A percentile compares a stretch with the other conserved stretches of the same genome.
Conservation (phyloP, 2,113 vertebrate species). For the Hydropotes inermis region DNA sequence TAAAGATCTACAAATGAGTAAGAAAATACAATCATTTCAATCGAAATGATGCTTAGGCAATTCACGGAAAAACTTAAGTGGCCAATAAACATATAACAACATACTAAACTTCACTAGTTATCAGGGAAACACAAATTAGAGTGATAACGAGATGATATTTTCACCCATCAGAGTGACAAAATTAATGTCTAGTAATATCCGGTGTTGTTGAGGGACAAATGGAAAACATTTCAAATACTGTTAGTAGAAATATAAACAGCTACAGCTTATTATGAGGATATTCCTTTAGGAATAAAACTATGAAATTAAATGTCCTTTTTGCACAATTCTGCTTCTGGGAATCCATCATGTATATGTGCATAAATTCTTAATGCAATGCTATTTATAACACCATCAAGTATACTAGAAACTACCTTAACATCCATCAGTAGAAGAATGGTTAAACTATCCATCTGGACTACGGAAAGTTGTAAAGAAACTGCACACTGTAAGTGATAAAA, state of each 20-base stretch:
- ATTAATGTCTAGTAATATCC: not conserved
- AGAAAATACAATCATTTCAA: not conserved
- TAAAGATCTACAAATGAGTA: not conserved
- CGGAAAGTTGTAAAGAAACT: not conserved
- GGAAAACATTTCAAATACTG: not conserved
- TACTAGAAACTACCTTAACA: conserved; percentile 11
- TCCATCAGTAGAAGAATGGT: not conserved
- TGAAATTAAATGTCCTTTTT: conserved; percentile 21
- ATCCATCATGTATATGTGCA: not conserved
- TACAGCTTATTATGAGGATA: not conserved
- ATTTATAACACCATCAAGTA: not conserved
- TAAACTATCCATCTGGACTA: conserved; percentile 8
- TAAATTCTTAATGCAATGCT: not conserved
- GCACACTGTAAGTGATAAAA: not conserved
- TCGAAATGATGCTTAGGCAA: not conserved
- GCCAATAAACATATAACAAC: not conserved
- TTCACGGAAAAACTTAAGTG: not conserved
- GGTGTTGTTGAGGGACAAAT: not conserved
- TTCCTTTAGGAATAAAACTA: conserved; percentile 16
- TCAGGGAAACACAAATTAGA: conserved; percentile 9
- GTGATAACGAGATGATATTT: not conserved
- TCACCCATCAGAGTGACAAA: not conserved
- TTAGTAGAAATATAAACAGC: not conserved
- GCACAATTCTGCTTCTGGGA: not conserved
- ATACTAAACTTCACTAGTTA: not conserved